phyloP scores from a whole-genome alignment of 1,140 invertebrate species.

The Megalopta genalis region DNA sequence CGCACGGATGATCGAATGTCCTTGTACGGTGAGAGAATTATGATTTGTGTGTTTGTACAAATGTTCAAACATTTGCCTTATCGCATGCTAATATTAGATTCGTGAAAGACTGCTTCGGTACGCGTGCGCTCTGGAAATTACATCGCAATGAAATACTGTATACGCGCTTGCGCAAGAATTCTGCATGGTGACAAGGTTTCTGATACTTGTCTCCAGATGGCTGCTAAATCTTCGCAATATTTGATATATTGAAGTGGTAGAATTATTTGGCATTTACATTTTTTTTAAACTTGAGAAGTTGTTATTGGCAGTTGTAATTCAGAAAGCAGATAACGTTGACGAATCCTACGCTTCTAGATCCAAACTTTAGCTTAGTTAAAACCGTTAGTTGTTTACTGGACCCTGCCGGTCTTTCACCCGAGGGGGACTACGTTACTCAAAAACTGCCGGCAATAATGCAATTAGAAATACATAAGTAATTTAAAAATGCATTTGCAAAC shows the following conservation, averaged over 20 bases:
- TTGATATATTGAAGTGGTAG: neutral
- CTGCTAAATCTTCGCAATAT: neutral
- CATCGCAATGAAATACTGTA: too few relatives aligned
- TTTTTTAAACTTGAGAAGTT: neutral
- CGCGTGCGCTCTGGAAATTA: too few relatives aligned
- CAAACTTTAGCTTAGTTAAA: neutral
- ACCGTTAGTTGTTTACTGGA: neutral
- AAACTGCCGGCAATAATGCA: constrained; percentile 20
- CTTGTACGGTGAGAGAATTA: too few relatives aligned
- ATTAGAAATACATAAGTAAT: neutral
- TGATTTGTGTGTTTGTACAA: too few relatives aligned
- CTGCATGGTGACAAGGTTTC: neutral
- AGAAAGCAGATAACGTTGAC: too few relatives aligned
- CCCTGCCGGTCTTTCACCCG: constrained; percentile 49
- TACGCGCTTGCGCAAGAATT: too few relatives aligned
- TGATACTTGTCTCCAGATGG: neutral
- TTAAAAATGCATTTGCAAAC: neutral
- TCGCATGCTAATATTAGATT: too few relatives aligned
- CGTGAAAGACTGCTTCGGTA: too few relatives aligned
- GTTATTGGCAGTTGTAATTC: neutral
- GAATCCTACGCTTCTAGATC: neutral
- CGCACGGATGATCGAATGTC: too few relatives aligned
- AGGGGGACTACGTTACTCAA: constrained; percentile 32
- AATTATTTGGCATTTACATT: neutral
- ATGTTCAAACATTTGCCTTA: too few relatives aligned